Conservation (phyloP, 2,888 invertebrate species). For the Drymonia ruficornis region DNA sequence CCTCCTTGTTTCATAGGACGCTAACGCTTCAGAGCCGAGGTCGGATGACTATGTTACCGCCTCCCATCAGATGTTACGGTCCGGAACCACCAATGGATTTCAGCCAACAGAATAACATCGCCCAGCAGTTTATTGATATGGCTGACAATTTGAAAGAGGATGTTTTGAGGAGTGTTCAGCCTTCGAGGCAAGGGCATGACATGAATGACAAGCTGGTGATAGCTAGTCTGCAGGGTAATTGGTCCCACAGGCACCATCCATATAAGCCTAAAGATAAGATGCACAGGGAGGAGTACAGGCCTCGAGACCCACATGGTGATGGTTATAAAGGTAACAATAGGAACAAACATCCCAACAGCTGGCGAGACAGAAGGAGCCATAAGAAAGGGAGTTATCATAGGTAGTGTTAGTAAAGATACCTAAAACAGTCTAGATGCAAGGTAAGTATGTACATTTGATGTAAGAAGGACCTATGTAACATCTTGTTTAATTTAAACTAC, state of each 20-base stretch:
- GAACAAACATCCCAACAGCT: constrained; percentile 48
- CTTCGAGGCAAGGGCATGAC: constrained; percentile 47
- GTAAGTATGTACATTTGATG: no score
- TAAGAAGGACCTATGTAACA: no score
- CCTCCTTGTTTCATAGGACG: constrained; percentile 86
- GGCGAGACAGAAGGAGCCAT: constrained; percentile 63
- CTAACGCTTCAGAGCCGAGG: constrained; percentile 77
- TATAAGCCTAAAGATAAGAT: constrained; percentile 61
- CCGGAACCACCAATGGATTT: constrained; percentile 61
- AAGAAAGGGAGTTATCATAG: constrained; percentile 60
- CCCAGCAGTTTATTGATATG: constrained; percentile 71
- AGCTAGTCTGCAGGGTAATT: constrained; percentile 80
- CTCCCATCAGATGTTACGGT: constrained; percentile 68
- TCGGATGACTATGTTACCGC: constrained; percentile 57
- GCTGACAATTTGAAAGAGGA: constrained; percentile 61
- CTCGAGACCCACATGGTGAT: constrained; percentile 45
- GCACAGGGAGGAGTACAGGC: constrained; percentile 55
- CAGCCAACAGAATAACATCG: constrained; percentile 49
- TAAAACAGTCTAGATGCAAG: no score
- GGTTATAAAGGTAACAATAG: constrained; percentile 43
- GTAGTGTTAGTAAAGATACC: constrained; percentile 13
- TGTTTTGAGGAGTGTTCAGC: constrained; percentile 42
- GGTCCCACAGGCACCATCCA: constrained; percentile 76
- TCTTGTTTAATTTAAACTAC: not conserved
- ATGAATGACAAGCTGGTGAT: constrained; percentile 61